A percentile compares a stretch with the other conserved stretches of the same genome.
Conservation (phyloP, 2,113 vertebrate species). For the Aspidoscelis tigris region DNA sequence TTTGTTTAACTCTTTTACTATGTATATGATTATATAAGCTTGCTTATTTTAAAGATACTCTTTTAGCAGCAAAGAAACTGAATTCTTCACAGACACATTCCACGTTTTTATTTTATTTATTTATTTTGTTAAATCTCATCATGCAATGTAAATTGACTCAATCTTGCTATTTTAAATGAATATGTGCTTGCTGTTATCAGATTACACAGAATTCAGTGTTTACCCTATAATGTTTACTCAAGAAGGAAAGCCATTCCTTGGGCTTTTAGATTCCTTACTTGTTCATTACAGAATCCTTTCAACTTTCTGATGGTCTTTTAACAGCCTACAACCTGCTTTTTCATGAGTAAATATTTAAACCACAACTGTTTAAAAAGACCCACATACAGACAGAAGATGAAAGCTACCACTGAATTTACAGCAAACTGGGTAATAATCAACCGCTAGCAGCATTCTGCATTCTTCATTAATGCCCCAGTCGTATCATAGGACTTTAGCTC, state of each 20-base stretch:
- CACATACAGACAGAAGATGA: slow-evolving; percentile 69
- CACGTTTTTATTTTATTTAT: neutral
- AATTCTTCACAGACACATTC: slow-evolving; percentile 6
- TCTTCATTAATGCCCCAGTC: slow-evolving; percentile 50
- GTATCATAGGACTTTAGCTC: slow-evolving; percentile 48
- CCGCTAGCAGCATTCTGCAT: slow-evolving; percentile 58
- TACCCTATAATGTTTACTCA: slow-evolving; percentile 59
- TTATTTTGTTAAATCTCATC: neutral
- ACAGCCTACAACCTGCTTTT: slow-evolving; percentile 69
- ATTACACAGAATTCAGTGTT: slow-evolving; percentile 55
- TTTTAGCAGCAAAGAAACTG: slow-evolving; percentile 2
- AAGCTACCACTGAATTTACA: slow-evolving; percentile 72
- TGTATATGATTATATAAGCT: neutral
- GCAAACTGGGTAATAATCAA: slow-evolving; percentile 73
- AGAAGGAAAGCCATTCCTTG: slow-evolving; percentile 50
- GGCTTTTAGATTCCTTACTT: slow-evolving; percentile 63
- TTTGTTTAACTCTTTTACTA: neutral
- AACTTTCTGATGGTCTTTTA: slow-evolving; percentile 66
- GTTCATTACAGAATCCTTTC: slow-evolving; percentile 70
- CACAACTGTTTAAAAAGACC: slow-evolving; percentile 70
- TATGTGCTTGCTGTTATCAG: slow-evolving; percentile 55
- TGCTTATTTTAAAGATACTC: slow-evolving; percentile 22
- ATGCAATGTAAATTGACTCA: slow-evolving; percentile 40
- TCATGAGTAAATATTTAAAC: slow-evolving; percentile 79
- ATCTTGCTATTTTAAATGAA: slow-evolving; percentile 55